Percentiles rank a stretch among this genome's conserved stretches.
phyloP scores from a whole-genome alignment of 2,797 vertebrate genomes.

The Graptemys geographica region DNA sequence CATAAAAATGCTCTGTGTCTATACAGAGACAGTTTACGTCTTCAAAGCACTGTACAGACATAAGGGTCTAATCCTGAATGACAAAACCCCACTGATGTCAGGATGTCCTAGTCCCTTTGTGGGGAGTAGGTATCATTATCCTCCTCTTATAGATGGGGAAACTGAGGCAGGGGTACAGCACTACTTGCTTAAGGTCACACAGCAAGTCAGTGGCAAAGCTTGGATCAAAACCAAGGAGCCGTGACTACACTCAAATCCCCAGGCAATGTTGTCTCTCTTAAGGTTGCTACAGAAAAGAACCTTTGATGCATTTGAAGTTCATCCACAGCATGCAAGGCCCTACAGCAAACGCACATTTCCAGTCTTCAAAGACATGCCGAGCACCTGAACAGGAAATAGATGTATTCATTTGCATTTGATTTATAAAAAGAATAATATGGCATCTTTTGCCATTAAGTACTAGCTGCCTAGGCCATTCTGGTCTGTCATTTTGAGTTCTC shows the following conservation, averaged over 20 bases:
- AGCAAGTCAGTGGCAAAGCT: fast-evolving
- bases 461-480: slow-evolving; percentile 19
- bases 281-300: not conserved
- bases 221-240: not conserved
- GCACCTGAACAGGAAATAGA: not conserved
- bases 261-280: not conserved
- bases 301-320: slow-evolving; percentile 28
- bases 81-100: too few species aligned
- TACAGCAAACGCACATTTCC: not conserved
- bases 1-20: too few species aligned
- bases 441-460: not conserved
- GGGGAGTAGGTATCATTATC: not conserved
- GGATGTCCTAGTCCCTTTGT: not conserved
- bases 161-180: not conserved
- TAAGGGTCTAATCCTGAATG: too few species aligned
- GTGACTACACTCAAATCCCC: not conserved
- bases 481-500: not conserved
- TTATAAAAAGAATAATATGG: not conserved
- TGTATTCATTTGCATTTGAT: not conserved
- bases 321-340: not conserved
- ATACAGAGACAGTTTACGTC: too few species aligned
- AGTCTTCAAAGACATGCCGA: not conserved
- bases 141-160: not conserved
- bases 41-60: too few species aligned
- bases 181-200: not conserved